phyloP scores from a whole-genome alignment of 1,140 invertebrate genomes.

The Drosophila pruinosa region DNA sequence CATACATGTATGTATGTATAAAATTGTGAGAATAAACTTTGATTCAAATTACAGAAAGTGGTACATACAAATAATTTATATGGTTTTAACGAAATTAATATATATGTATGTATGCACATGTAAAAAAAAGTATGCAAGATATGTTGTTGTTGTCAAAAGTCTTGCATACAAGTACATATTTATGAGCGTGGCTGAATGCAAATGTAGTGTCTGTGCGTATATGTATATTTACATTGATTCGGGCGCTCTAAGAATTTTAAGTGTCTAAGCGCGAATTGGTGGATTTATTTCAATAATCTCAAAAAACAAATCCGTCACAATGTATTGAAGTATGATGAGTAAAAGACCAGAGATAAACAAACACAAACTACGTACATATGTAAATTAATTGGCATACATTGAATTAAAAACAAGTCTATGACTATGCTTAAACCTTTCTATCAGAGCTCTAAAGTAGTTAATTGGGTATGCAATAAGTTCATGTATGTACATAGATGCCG shows the following conservation, averaged over 20 bases:
- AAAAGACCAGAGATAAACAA: neutral
- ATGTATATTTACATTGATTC: neutral
- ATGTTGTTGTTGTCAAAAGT: neutral
- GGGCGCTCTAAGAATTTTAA: neutral
- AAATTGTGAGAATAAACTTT: neutral
- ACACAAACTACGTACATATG: neutral
- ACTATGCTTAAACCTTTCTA: neutral
- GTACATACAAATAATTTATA: neutral
- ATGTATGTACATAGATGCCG: neutral
- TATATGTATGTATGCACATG: neutral
- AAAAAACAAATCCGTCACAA: neutral
- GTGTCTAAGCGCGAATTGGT: neutral
- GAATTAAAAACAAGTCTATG: neutral
- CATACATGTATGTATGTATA: constrained; percentile 18
- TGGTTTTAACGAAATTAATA: neutral
- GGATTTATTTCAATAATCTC: neutral
- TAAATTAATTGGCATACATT: neutral
- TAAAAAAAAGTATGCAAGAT: constrained; percentile 2
- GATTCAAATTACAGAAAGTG: neutral
- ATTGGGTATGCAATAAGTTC: neutral
- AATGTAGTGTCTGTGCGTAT: neutral
- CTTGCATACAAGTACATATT: neutral
- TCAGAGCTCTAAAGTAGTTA: neutral
- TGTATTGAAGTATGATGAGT: neutral
- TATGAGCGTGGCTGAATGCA: neutral